Evolutionary conservation across 2,113 vertebrate genomes (phyloP), one percentile per base, ranked within the genome.

Genomic region (Oncorhynchus nerka): DNA sequence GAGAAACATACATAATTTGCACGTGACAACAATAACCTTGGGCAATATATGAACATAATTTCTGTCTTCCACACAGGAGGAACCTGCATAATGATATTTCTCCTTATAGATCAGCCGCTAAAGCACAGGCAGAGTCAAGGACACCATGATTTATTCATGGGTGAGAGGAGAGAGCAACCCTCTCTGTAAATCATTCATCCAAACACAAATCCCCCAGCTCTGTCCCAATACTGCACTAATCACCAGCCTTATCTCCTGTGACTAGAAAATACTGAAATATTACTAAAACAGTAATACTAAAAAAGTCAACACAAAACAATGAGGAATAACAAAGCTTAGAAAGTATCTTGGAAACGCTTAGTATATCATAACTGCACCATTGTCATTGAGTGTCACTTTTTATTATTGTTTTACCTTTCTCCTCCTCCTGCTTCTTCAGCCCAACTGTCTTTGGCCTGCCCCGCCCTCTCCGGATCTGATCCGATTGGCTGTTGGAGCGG

Each of bases 341-440:
- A 62, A 62, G 9, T 5, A 55, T 55, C 8, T 12, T 45, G 39
- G 51, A 16, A 55, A 62, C 5, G n/a, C 9, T 62, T 62, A n/a
- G 22, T 22, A 62, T 62, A 5, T 62, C 59, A 62, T 62, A 30
- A 45, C 15, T 28, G 24, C 6, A 49, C 3, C 22, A 70, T 45
- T 45, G n/a, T 7, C 7, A 62, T 55, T 45, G 39, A 57, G 55
- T 7, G 20, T 57, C 59, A 22, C n/a, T 22, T 62, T 11, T 55
- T 19, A 55, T 55, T 55, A 19, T 55, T 16, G 16, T 15, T 5
- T 19, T 94, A 98, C 98, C 97, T 95, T 95, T 98, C 81, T 99
- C 98, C 68, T 98, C 98, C 73, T 99, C 97, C 0, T 95, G 96
- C 61, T 97, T 99, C 93, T 97, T 99, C 66, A 96, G 91, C 16